Percentiles rank a stretch among this genome's conserved stretches.
Evolutionary conservation across 2,888 invertebrate genomes (phyloP).

Genomic region (Selenia dentaria): DNA sequence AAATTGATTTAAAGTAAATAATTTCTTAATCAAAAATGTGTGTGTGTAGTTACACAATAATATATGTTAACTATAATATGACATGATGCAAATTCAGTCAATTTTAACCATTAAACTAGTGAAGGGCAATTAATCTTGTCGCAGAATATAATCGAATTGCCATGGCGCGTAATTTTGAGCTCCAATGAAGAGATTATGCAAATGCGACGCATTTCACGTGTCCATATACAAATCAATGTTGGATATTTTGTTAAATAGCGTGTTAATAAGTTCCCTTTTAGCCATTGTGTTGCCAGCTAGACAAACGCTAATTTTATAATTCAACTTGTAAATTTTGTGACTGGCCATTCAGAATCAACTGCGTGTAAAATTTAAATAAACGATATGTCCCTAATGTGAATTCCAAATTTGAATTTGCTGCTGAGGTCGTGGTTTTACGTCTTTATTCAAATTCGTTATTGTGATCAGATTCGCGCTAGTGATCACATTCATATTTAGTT

Average conservation of each 20-base stretch:
- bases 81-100: constrained; percentile 1
- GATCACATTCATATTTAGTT: constrained; percentile 66
- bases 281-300: constrained; percentile 60
- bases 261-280: constrained; percentile 62
- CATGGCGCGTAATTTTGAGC: constrained; percentile 50
- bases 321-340: constrained; percentile 54
- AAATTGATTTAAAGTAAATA: too few species aligned
- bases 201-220: constrained; percentile 66
- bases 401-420: constrained; percentile 45
- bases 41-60: too few species aligned
- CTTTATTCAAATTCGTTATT: constrained; percentile 76
- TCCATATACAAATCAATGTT: constrained; percentile 63
- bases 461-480: constrained; percentile 64
- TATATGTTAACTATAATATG: too few species aligned
- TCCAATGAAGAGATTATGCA: constrained; percentile 69
- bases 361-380: constrained; percentile 82
- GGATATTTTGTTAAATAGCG: constrained; percentile 78
- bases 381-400: constrained; percentile 70
- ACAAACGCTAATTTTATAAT: constrained; percentile 72
- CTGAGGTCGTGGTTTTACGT: constrained; percentile 74
- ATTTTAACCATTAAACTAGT: constrained; percentile 7
- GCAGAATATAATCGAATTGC: constrained; percentile 44
- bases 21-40: too few species aligned
- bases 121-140: constrained; percentile 34
- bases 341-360: constrained; percentile 72